Conservation (phyloP, 2,888 invertebrate genomes). For the Hemistola chrysoprasaria region DNA sequence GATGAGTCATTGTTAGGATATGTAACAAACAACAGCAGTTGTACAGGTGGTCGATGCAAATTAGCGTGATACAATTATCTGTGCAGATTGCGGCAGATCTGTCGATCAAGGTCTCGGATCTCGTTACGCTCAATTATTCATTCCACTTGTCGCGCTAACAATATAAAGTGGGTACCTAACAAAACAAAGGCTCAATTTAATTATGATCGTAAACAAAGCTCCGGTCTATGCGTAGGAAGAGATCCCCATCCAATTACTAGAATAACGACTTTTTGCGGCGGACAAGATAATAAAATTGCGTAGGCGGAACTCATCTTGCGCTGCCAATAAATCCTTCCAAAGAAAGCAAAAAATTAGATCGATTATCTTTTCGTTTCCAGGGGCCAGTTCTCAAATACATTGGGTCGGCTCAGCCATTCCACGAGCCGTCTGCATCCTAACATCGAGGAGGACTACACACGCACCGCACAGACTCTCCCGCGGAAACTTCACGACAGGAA, state of each 20-base stretch:
- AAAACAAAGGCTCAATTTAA: conserved; percentile 37
- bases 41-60: conserved; percentile 56
- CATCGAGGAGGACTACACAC: conserved; percentile 77
- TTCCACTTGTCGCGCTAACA: conserved; percentile 24
- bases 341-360: conserved; percentile 33
- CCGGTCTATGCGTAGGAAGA: conserved; percentile 63
- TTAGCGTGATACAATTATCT: conserved; percentile 56
- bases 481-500: conserved; percentile 82
- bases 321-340: conserved; percentile 46
- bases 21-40: conserved; percentile 58
- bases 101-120: conserved; percentile 24
- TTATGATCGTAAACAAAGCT: conserved; percentile 61
- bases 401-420: conserved; percentile 92
- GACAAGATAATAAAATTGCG: conserved; percentile 58
- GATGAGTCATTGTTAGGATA: conserved; percentile 60
- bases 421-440: conserved; percentile 86
- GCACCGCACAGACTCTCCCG: conserved; percentile 90
- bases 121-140: conserved; percentile 29
- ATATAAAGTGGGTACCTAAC: conserved; percentile 13
- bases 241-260: conserved; percentile 69
- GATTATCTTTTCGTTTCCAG: conserved; percentile 75
- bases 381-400: conserved; percentile 87
- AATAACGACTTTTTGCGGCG: conserved; percentile 64
- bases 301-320: conserved; percentile 56
- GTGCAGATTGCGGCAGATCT: conserved; percentile 44